phyloP scores from a whole-genome alignment of 2,797 vertebrate species.

The Esox masquinongy region DNA sequence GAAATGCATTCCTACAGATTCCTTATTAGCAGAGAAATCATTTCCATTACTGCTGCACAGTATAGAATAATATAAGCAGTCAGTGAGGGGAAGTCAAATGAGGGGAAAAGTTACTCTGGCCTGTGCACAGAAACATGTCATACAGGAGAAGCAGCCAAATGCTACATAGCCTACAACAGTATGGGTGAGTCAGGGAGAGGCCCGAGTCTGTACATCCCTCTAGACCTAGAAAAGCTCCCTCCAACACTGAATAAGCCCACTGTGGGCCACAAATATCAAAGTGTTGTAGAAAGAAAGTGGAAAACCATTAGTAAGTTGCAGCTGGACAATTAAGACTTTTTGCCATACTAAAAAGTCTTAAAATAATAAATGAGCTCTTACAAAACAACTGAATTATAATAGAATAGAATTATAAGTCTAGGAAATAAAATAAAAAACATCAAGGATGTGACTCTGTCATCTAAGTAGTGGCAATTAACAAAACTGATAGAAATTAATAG shows the following conservation, averaged over 20 bases:
- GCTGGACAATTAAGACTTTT: not conserved
- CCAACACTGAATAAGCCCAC: constrained; percentile 31
- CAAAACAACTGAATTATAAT: not conserved
- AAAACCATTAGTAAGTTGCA: not conserved
- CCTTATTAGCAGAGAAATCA: constrained; percentile 40
- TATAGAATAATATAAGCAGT: constrained; percentile 44
- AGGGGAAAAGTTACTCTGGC: constrained; percentile 54
- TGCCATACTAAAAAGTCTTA: not conserved
- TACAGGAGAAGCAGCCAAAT: constrained; percentile 54
- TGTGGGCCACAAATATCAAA: constrained; percentile 1
- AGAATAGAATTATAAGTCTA: constrained; percentile 26
- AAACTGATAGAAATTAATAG: constrained; percentile 12
- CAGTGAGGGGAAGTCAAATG: constrained; percentile 37
- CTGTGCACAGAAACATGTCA: constrained; percentile 48
- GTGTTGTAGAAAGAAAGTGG: not conserved
- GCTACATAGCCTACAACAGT: constrained; percentile 40
- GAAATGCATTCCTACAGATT: constrained; percentile 48
- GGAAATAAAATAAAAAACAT: not conserved
- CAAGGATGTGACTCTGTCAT: not conserved
- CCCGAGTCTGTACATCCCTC: constrained; percentile 27
- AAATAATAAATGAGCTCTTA: not conserved
- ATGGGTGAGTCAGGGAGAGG: constrained; percentile 44
- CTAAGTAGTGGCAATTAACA: constrained; percentile 15
- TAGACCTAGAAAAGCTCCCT: constrained; percentile 40
- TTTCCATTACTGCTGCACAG: constrained; percentile 34